Conservation (phyloP, 2,113 vertebrate genomes). For the Dromas ardeola region DNA sequence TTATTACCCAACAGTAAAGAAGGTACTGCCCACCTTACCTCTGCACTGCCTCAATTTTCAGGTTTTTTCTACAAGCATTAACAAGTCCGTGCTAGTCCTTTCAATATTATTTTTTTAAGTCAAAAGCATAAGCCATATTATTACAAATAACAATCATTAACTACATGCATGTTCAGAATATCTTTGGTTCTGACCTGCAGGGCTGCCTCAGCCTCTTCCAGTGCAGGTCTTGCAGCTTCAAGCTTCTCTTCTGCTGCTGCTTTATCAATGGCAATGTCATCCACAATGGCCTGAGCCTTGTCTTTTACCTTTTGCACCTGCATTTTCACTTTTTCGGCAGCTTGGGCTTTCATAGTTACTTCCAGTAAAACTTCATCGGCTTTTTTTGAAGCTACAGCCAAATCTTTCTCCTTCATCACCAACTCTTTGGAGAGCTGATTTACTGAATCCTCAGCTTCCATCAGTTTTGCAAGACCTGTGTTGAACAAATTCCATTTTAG, state of each 20-base stretch:
- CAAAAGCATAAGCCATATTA: neutral
- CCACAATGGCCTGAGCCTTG: slow-evolving; percentile 84
- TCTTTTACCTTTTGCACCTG: slow-evolving; percentile 88
- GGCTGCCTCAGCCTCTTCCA: slow-evolving; percentile 80
- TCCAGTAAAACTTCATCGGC: slow-evolving; percentile 81
- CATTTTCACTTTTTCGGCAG: slow-evolving; percentile 81
- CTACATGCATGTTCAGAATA: neutral
- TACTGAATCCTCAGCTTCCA: slow-evolving; percentile 84
- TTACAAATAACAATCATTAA: neutral
- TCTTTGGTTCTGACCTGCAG: slow-evolving; percentile 68
- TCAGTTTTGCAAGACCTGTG: slow-evolving; percentile 81
- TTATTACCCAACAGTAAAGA: neutral
- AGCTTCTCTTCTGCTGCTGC: slow-evolving; percentile 79
- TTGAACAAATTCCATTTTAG: neutral
- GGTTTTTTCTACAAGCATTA: neutral
- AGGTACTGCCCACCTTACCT: neutral
- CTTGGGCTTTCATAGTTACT: slow-evolving; percentile 82
- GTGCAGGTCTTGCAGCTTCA: slow-evolving; percentile 81
- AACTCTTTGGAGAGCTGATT: slow-evolving; percentile 79
- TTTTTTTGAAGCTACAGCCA: slow-evolving; percentile 78
- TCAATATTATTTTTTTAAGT: neutral
- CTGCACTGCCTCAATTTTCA: neutral
- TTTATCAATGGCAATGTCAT: slow-evolving; percentile 83
- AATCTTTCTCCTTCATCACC: slow-evolving; percentile 79
- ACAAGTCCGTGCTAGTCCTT: neutral